Evolutionary conservation across 2,888 invertebrate genomes (phyloP).

Genomic region (Andrena marginata): DNA sequence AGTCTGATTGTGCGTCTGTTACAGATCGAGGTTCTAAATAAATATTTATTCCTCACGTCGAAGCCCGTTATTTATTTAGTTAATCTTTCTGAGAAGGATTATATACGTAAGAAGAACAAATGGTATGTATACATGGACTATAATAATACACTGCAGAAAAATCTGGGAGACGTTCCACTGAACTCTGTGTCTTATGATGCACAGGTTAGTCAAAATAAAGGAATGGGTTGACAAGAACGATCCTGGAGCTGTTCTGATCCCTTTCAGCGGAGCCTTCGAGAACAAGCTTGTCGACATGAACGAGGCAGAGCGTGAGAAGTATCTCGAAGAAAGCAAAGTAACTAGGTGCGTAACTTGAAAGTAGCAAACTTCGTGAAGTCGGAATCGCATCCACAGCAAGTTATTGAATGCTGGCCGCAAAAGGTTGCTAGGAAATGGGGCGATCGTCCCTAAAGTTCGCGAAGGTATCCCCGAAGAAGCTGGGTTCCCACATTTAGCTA

Average conservation of each 20-base stretch:
- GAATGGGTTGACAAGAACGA: slow-evolving; percentile 99
- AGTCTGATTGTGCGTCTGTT: slow-evolving; percentile 76
- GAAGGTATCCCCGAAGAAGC: slow-evolving; percentile 23
- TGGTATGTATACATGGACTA: slow-evolving; percentile 88
- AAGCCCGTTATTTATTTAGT: slow-evolving; percentile 99
- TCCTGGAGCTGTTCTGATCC: slow-evolving; percentile 96
- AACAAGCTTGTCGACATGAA: slow-evolving; percentile 94
- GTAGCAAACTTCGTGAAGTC: slow-evolving; percentile 1
- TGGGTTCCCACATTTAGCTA: slow-evolving; percentile 72
- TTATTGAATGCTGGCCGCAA: slow-evolving; percentile 26
- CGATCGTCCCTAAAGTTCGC: slow-evolving; percentile 50
- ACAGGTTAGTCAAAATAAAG: slow-evolving; percentile 97
- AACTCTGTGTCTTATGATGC: slow-evolving; percentile 11
- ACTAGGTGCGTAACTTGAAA: slow-evolving; percentile 88
- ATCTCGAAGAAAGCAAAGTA: slow-evolving; percentile 92
- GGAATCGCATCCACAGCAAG: neutral
- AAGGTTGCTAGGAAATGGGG: slow-evolving; percentile 25
- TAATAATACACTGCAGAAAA: too few relatives aligned
- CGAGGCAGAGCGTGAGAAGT: slow-evolving; percentile 90
- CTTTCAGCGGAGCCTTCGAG: slow-evolving; percentile 98
- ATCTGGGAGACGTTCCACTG: too few relatives aligned
- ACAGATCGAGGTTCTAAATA: slow-evolving; percentile 98
- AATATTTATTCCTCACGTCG: slow-evolving; percentile 97
- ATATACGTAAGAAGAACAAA: slow-evolving; percentile 99
- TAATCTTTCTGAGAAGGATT: slow-evolving; percentile 99